These are phyloP conservation scores for Solenodon paradoxus DNA, from an alignment of 2,113 vertebrate species.

Conservation along the genomic window DNA sequence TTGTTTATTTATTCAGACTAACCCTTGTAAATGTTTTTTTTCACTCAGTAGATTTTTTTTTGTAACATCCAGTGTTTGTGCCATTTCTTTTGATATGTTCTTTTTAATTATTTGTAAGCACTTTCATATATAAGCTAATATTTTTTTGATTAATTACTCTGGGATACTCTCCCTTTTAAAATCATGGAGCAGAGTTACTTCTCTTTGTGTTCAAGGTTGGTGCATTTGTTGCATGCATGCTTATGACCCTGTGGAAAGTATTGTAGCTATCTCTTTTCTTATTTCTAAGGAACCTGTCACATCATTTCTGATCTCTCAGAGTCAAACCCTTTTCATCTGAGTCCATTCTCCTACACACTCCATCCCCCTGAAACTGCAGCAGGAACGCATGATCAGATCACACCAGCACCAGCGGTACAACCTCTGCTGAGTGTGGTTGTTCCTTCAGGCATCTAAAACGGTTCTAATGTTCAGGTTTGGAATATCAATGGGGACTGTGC, in stretches of 20 bases:
- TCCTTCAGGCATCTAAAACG: conserved; percentile 43
- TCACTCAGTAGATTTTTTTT: neutral
- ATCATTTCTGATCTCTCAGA: neutral
- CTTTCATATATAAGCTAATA: neutral
- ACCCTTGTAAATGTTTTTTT: neutral
- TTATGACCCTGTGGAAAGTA: neutral
- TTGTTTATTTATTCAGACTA: neutral
- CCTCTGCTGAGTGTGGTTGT: neutral
- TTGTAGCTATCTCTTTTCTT: neutral
- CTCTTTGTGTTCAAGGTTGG: neutral
- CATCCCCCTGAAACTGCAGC: neutral
- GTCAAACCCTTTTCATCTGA: neutral
- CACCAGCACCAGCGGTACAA: neutral
- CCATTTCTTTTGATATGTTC: neutral
- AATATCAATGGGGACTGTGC: neutral
- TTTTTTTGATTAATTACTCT: neutral
- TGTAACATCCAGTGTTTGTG: neutral
- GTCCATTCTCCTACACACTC: conserved; percentile 7
- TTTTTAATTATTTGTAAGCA: neutral
- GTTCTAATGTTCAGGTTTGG: conserved; percentile 55
- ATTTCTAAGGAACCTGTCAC: neutral
- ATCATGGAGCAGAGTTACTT: neutral
- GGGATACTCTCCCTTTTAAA: neutral
- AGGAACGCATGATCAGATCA: neutral
- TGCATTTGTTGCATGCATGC: neutral